Evolutionary conservation across 2,797 vertebrate species (phyloP).

Genomic region (Strix occidentalis): DNA sequence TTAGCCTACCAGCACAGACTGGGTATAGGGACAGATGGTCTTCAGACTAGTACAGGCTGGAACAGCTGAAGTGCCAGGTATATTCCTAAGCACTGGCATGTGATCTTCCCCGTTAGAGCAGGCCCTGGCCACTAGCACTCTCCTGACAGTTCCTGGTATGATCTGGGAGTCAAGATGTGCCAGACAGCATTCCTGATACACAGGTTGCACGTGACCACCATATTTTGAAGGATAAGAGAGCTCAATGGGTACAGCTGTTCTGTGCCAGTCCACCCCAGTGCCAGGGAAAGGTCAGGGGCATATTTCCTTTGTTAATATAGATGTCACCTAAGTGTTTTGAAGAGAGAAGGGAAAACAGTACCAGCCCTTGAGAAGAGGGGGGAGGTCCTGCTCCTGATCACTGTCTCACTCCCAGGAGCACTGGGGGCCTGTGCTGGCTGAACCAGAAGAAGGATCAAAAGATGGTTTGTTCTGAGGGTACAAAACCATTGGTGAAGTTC

Average conservation of each 20-base stretch:
- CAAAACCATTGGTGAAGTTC: neutral
- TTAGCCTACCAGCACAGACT: neutral
- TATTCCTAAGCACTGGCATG: neutral
- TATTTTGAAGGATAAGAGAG: neutral
- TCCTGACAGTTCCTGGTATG: neutral
- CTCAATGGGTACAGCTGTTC: accelerated
- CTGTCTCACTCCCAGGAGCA: neutral
- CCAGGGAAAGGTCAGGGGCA: neutral
- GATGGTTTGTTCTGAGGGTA: neutral
- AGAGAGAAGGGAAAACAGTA: neutral
- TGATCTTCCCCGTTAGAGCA: neutral
- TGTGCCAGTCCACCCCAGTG: neutral
- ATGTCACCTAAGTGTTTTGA: neutral
- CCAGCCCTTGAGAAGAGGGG: neutral
- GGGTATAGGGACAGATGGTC: neutral
- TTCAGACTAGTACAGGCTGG: neutral
- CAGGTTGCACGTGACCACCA: neutral
- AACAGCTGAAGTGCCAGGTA: neutral
- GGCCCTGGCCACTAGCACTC: neutral
- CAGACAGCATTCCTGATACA: neutral
- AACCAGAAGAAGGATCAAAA: neutral
- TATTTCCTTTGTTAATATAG: neutral
- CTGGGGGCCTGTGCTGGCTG: neutral
- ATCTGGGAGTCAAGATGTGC: neutral
- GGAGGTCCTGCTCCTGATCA: neutral